These are phyloP conservation scores for Elymnias hypermnestra DNA, from an alignment of 1,140 invertebrate genomes.

Conservation along the genomic window DNA sequence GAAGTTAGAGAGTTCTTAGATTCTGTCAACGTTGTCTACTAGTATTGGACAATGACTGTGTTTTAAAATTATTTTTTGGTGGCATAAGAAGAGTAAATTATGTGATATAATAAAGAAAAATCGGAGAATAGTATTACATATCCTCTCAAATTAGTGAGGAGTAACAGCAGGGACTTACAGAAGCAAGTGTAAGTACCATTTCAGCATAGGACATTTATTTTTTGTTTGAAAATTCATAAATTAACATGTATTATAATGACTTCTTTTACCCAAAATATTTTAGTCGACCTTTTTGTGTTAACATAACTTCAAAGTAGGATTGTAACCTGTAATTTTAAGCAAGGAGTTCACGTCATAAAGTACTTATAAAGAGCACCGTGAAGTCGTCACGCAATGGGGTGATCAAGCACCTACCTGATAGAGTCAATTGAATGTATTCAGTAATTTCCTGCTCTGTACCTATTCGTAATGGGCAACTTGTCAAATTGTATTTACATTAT, in stretches of 20 bases:
- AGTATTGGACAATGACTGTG: too few species aligned
- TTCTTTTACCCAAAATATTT: neutral
- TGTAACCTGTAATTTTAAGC: slow-evolving; percentile 1
- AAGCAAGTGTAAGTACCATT: too few species aligned
- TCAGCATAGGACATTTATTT: too few species aligned
- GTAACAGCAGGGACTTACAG: too few species aligned
- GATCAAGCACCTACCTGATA: neutral
- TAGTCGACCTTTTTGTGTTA: neutral
- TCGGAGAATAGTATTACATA: too few species aligned
- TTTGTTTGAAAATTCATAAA: too few species aligned
- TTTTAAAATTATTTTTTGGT: too few species aligned
- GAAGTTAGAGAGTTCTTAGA: too few species aligned
- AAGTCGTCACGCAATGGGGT: neutral
- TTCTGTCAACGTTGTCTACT: too few species aligned
- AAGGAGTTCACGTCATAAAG: neutral
- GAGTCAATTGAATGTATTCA: slow-evolving; percentile 2
- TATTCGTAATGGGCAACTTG: slow-evolving; percentile 2
- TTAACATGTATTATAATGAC: neutral
- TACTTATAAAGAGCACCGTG: neutral
- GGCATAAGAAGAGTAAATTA: too few species aligned
- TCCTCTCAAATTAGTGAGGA: too few species aligned
- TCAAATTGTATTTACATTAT: neutral
- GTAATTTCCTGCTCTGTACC: slow-evolving; percentile 2
- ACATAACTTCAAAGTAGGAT: neutral
- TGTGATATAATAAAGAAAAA: too few species aligned